These are phyloP conservation scores for Pissodes strobi DNA, from an alignment of 1,140 invertebrate species.

Conservation along the genomic window DNA sequence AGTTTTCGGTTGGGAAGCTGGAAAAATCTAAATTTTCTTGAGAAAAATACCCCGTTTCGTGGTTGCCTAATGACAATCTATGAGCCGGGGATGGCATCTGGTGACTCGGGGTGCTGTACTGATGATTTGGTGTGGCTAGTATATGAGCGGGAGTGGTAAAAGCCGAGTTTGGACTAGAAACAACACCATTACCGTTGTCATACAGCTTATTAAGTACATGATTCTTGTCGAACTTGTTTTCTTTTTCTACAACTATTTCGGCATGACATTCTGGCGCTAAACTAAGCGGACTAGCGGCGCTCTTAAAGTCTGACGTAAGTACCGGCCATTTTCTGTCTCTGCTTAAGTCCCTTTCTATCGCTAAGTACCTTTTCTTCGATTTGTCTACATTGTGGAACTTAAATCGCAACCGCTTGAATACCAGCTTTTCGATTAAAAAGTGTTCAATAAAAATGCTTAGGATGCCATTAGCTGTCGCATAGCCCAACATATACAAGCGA, in stretches of 20 bases:
- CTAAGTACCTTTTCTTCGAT: conserved; percentile 65
- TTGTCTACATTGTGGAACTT: conserved; percentile 62
- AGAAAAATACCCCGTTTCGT: conserved; percentile 29
- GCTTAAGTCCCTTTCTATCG: conserved; percentile 63
- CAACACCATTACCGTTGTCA: conserved; percentile 15
- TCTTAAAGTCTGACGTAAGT: conserved; percentile 54
- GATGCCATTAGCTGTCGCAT: conserved; percentile 66
- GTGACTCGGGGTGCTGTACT: conserved; percentile 13
- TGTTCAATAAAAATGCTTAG: conserved; percentile 66
- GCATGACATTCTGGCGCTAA: conserved; percentile 53
- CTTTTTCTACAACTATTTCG: conserved; percentile 56
- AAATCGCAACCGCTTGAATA: conserved; percentile 62
- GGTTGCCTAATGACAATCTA: not conserved
- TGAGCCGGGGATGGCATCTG: conserved; percentile 8
- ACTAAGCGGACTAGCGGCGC: conserved; percentile 48
- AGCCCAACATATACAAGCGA: conserved; percentile 63
- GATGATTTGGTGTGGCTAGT: conserved; percentile 6
- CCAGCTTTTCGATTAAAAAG: conserved; percentile 64
- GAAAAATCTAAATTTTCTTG: conserved; percentile 40
- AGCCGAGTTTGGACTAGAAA: conserved; percentile 8
- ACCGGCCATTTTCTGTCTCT: conserved; percentile 66
- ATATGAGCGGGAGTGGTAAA: conserved; percentile 25
- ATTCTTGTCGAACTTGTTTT: conserved; percentile 50
- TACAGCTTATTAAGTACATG: conserved; percentile 54
- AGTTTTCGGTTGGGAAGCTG: conserved; percentile 39